phyloP scores from a whole-genome alignment of 2,888 invertebrate species.

The Itoplectis maculator region DNA sequence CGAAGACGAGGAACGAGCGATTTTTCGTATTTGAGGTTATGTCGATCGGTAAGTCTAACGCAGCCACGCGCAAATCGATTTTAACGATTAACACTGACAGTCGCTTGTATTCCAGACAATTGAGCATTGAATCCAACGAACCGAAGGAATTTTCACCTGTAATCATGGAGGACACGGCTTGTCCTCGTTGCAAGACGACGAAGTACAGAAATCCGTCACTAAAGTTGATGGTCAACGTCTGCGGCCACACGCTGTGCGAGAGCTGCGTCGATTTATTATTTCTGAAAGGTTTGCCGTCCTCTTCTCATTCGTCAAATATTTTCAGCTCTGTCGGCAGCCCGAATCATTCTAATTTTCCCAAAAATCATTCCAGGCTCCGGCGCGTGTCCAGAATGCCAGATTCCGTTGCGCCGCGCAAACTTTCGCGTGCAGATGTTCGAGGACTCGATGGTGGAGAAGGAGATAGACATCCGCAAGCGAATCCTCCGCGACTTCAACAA shows the following conservation, averaged over 20 bases:
- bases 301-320: no score
- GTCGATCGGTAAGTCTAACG: constrained; percentile 3
- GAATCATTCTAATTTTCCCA: background rate
- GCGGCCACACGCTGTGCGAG: constrained; percentile 99
- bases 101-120: background rate
- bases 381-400: constrained; percentile 97
- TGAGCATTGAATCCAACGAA: background rate
- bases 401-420: constrained; percentile 94
- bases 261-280: constrained; percentile 98
- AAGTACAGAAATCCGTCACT: constrained; percentile 98
- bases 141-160: background rate
- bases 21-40: constrained; percentile 4
- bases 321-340: background rate
- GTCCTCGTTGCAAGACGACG: constrained; percentile 98
- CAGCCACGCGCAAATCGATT: background rate
- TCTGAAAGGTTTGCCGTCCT: constrained; percentile 98
- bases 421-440: constrained; percentile 98
- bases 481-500: constrained; percentile 97
- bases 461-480: constrained; percentile 96
- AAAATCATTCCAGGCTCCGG: constrained; percentile 90
- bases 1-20: background rate
- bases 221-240: constrained; percentile 98
- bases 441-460: constrained; percentile 98
- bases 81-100: background rate
- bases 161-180: constrained; percentile 89